A percentile compares a stretch with the other conserved stretches of the same genome.
Conservation (phyloP, 2,888 invertebrate species). For the Diadromus collaris region DNA sequence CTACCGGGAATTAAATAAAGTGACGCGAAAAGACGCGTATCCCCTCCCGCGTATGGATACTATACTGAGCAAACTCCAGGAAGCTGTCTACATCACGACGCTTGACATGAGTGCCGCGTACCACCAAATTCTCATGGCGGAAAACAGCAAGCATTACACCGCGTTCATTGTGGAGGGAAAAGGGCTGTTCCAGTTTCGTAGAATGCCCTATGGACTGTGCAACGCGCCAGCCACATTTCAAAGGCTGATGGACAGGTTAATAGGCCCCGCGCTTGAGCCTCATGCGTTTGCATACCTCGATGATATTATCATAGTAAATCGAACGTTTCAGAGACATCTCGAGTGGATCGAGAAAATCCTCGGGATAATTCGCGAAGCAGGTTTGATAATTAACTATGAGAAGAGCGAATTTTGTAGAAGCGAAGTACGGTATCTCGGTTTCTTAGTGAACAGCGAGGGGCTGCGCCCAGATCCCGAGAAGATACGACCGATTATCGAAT, state of each 20-base stretch:
- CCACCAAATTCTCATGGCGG: not conserved
- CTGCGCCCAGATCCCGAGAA: constrained; percentile 58
- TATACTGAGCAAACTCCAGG: not conserved
- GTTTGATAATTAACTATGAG: constrained; percentile 15
- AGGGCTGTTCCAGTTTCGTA: too few species aligned
- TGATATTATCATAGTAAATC: constrained; percentile 37
- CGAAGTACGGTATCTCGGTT: constrained; percentile 57
- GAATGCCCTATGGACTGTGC: constrained; percentile 1
- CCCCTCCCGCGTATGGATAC: not conserved
- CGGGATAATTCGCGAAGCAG: constrained; percentile 4
- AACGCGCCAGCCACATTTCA: constrained; percentile 22
- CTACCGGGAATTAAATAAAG: not conserved
- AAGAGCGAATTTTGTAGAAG: constrained; percentile 50
- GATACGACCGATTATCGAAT: constrained; percentile 55
- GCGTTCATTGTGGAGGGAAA: too few species aligned
- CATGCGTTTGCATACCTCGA: constrained; percentile 24
- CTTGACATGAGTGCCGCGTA: not conserved
- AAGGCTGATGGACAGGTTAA: constrained; percentile 18
- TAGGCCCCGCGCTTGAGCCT: constrained; percentile 8
- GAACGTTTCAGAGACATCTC: constrained; percentile 5
- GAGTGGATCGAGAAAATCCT: constrained; percentile 2
- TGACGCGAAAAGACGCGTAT: not conserved
- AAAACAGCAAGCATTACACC: too few species aligned
- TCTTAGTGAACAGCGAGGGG: constrained; percentile 56
- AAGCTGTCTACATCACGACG: not conserved